Evolutionary conservation across 1,140 invertebrate genomes (phyloP).

Genomic region (Matsumurasca onukii): DNA sequence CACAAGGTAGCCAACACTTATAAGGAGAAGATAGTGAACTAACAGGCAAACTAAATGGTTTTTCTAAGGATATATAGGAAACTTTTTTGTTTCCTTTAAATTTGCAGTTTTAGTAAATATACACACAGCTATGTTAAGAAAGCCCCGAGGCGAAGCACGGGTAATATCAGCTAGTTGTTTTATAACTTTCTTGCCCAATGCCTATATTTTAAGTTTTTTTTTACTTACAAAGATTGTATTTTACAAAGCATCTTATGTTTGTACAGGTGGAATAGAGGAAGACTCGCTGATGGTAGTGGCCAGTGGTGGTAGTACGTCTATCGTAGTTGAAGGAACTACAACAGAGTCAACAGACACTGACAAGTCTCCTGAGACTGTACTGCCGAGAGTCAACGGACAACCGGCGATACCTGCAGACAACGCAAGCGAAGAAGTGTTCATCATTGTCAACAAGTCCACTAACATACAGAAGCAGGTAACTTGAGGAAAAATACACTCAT

Average conservation of each 20-base stretch:
- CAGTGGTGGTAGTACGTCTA: slow-evolving; percentile 35
- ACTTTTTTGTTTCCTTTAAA: too few relatives aligned
- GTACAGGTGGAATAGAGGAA: slow-evolving; percentile 35
- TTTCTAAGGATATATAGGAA: too few relatives aligned
- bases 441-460: slow-evolving; percentile 45
- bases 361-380: background rate
- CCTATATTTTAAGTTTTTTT: too few relatives aligned
- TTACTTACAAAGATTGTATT: background rate
- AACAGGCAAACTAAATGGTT: too few relatives aligned
- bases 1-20: too few relatives aligned
- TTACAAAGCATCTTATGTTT: background rate
- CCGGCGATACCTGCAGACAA: slow-evolving; percentile 34
- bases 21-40: too few relatives aligned
- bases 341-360: background rate
- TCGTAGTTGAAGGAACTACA: slow-evolving; percentile 38
- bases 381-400: slow-evolving; percentile 35
- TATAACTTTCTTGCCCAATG: too few relatives aligned
- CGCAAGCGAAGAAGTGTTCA: slow-evolving; percentile 43
- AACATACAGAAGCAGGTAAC: slow-evolving; percentile 41
- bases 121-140: too few relatives aligned
- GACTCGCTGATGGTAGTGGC: slow-evolving; percentile 36
- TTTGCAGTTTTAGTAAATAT: too few relatives aligned
- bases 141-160: too few relatives aligned
- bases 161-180: too few relatives aligned
- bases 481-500: too few relatives aligned